Evolutionary conservation across 2,113 vertebrate genomes (phyloP), one percentile per base, ranked within the genome.

Genomic region (Phalacrocorax carbo): DNA sequence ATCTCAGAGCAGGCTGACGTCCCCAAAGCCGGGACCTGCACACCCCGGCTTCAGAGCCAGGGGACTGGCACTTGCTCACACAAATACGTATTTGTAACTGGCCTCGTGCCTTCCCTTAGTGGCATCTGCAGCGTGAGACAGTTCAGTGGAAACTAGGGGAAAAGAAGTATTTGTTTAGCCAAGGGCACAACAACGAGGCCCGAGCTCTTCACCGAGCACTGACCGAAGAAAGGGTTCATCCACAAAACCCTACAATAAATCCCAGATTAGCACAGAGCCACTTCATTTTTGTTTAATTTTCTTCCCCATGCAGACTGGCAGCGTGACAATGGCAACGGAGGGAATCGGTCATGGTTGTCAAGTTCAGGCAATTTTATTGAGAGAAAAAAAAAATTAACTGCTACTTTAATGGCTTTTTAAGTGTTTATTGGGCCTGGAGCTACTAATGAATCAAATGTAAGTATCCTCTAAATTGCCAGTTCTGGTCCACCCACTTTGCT

Each of bases 391-490:
- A 72, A 85, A 92, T 58, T 84, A 91, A 77, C 62, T 75, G 93
- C 70, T 62, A 55, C 81, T 94, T 95, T 93, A 96, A 93, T 93
- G 88, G 55, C 20, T 94, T 95, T 94, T 95, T 66, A 15, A 92
- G 76, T 86, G 95, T 76, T 96, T 96, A 91, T 85, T 38, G 60
- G 88, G 91, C 96, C 95, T 38, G 44, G 44, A 96, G 92, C 90
- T 89, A 88, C 92, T 81, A 82, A 96, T 94, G 58, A 96, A 96
- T 96, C 94, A 95, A 88, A 90, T 32, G 1, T 34, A 94, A 96
- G 81, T 40, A 95, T 79, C 75, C 69, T 84, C 86, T 57, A 64
- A 91, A 85, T 19, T 57, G 61, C 83, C 30, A 89, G n/a, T 49
- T 73, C 92, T 81, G 55, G 51, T 94, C 88, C 82, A 95, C 90